These are phyloP conservation scores for Bucorvus abyssinicus DNA, from an alignment of 2,797 vertebrate species.

Conservation along the genomic window DNA sequence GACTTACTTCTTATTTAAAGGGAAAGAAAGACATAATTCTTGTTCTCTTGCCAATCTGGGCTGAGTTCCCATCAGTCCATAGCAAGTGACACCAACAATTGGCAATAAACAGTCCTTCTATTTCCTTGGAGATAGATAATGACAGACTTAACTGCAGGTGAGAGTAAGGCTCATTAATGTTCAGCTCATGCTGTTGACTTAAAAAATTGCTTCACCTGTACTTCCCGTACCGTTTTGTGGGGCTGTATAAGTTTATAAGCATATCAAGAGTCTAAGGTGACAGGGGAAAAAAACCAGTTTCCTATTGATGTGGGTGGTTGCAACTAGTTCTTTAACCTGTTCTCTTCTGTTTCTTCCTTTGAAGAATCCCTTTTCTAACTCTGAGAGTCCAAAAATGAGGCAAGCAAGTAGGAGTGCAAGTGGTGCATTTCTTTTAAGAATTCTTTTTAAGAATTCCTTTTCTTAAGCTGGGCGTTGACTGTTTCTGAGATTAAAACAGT, in stretches of 20 bases:
- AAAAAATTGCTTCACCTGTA: neutral
- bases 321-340: neutral
- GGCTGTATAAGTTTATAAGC: neutral
- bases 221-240: neutral
- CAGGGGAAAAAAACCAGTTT: neutral
- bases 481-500: neutral
- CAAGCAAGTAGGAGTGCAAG: neutral
- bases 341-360: neutral
- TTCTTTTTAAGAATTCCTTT: neutral
- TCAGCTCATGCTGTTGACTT: neutral
- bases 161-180: neutral
- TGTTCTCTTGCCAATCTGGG: neutral
- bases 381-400: neutral
- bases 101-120: neutral
- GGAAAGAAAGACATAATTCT: neutral
- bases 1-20: neutral
- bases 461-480: neutral
- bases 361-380: neutral
- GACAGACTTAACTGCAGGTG: neutral
- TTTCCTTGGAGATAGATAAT: neutral
- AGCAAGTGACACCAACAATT: neutral
- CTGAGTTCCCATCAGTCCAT: neutral
- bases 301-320: neutral
- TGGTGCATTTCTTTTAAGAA: neutral
- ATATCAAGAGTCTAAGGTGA: neutral